phyloP scores from a whole-genome alignment of 2,888 invertebrate species.

The Pasiphila rectangulata region DNA sequence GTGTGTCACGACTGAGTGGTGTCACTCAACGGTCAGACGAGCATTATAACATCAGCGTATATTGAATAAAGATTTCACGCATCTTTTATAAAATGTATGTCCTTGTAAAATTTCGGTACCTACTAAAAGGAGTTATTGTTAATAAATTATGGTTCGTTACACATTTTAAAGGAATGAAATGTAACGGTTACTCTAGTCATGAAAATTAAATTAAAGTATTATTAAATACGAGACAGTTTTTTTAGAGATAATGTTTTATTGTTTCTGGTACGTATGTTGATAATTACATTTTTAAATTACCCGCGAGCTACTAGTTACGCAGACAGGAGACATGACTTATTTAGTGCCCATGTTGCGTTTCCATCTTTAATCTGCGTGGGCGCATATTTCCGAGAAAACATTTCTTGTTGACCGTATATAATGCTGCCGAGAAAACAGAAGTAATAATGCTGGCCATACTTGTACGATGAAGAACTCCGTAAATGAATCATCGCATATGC shows the following conservation, averaged over 20 bases:
- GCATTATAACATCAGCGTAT: slow-evolving; percentile 54
- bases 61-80: slow-evolving; percentile 46
- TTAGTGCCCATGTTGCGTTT: slow-evolving; percentile 76
- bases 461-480: slow-evolving; percentile 73
- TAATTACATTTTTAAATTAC: slow-evolving; percentile 57
- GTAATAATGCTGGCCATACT: slow-evolving; percentile 77
- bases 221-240: neutral
- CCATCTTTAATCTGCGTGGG: slow-evolving; percentile 79
- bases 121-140: slow-evolving; percentile 30
- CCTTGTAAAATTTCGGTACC: slow-evolving; percentile 51
- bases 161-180: slow-evolving; percentile 11
- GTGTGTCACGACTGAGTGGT: slow-evolving; percentile 54
- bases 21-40: slow-evolving; percentile 75
- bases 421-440: slow-evolving; percentile 77
- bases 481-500: slow-evolving; percentile 80
- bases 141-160: slow-evolving; percentile 13
- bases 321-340: slow-evolving; percentile 72
- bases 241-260: too few relatives aligned
- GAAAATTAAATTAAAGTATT: neutral
- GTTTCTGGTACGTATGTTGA: too few relatives aligned
- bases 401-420: slow-evolving; percentile 74
- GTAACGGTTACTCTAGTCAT: slow-evolving; percentile 15
- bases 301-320: slow-evolving; percentile 61
- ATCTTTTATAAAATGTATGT: slow-evolving; percentile 52
- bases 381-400: slow-evolving; percentile 78